Percentiles rank a stretch among this genome's conserved stretches.
Evolutionary conservation across 2,113 vertebrate genomes (phyloP).

Genomic region (Onychostruthus taczanowskii): DNA sequence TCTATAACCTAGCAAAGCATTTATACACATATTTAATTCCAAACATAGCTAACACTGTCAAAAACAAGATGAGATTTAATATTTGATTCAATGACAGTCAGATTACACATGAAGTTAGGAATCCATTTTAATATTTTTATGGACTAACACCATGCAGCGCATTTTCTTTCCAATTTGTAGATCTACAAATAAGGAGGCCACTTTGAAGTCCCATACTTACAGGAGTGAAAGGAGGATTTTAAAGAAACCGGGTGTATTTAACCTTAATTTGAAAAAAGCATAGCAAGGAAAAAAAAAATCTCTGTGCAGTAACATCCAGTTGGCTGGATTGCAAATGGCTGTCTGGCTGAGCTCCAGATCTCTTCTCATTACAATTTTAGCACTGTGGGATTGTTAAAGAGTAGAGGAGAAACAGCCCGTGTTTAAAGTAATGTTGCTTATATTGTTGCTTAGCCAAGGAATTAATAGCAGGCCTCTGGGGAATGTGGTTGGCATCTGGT

Average conservation of each 20-base stretch:
- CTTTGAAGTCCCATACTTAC: neutral
- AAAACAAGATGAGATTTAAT: neutral
- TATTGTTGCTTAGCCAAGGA: conserved; percentile 40
- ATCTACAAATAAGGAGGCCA: neutral
- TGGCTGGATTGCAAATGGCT: neutral
- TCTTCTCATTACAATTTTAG: neutral
- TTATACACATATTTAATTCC: neutral
- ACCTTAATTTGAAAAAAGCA: neutral
- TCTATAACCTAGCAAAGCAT: neutral
- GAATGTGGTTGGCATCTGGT: neutral
- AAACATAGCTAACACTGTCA: neutral
- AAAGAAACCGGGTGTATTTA: neutral
- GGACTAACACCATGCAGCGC: neutral
- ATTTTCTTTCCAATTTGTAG: neutral
- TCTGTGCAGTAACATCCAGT: neutral
- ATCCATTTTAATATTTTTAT: neutral
- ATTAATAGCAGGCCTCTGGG: neutral
- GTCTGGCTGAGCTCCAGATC: neutral
- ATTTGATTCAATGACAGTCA: neutral
- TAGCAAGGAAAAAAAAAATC: neutral
- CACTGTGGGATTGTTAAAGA: neutral
- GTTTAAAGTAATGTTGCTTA: conserved; percentile 21
- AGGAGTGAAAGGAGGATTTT: neutral
- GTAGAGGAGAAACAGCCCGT: neutral
- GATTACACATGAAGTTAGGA: neutral